These are phyloP conservation scores for Siderastrea siderea DNA, from an alignment of 92 coral and sea anemone species.

Conservation along the genomic window DNA sequence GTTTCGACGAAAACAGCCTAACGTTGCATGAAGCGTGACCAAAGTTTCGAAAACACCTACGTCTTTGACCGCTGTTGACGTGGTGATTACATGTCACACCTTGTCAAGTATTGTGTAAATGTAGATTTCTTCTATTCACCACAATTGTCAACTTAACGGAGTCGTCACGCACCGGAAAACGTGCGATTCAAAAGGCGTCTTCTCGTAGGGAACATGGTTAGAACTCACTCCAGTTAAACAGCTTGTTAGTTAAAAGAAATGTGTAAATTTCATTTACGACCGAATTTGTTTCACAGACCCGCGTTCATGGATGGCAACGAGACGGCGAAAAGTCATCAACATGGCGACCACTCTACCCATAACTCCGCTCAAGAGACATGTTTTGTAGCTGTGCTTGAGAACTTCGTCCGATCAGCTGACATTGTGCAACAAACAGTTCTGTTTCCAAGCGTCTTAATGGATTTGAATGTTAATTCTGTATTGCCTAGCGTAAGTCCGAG, in stretches of 20 bases:
- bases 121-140: too few species aligned
- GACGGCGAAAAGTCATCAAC: neutral
- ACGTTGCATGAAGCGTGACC: too few species aligned
- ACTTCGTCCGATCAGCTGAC: slow-evolving; percentile 19
- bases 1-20: too few species aligned
- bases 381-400: slow-evolving; percentile 20
- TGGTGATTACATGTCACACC: too few species aligned
- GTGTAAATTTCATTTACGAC: neutral
- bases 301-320: neutral
- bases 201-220: too few species aligned
- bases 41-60: too few species aligned
- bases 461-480: slow-evolving; percentile 8
- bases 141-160: too few species aligned
- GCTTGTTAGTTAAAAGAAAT: neutral
- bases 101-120: too few species aligned
- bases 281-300: neutral
- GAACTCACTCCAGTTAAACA: too few species aligned
- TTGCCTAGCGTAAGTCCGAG: neutral
- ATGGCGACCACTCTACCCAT: neutral
- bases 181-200: too few species aligned
- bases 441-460: slow-evolving; percentile 37
- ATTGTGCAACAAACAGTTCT: slow-evolving; percentile 25
- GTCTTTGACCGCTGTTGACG: too few species aligned
- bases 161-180: too few species aligned
- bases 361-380: neutral